A percentile compares a stretch with the other conserved stretches of the same genome.
Conservation (phyloP, 2,113 vertebrate species). For the Sphyrna mokarran region DNA sequence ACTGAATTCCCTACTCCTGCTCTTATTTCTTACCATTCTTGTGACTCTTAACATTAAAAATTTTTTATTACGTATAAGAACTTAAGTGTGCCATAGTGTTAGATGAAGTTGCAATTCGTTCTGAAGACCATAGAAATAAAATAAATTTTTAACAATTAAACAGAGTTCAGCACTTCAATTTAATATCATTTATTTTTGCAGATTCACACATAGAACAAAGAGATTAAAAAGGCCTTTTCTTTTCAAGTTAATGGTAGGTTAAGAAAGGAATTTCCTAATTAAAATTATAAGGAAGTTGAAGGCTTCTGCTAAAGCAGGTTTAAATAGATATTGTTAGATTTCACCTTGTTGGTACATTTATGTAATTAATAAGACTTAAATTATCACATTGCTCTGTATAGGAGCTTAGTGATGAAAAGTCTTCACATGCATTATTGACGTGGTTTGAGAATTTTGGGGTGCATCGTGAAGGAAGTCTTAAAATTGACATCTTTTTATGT, state of each 20-base stretch:
- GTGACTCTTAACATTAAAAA: too few species aligned
- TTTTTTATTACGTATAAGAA: neutral
- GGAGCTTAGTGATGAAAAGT: too few species aligned
- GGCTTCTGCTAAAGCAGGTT: neutral
- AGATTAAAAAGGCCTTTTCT: neutral
- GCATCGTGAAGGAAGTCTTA: too few species aligned
- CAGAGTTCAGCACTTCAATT: neutral
- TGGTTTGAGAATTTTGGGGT: too few species aligned
- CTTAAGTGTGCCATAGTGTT: neutral
- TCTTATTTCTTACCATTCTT: neutral
- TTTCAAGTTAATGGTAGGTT: neutral
- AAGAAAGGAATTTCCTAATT: neutral
- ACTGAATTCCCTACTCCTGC: neutral
- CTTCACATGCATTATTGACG: too few species aligned
- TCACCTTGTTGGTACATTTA: too few species aligned
- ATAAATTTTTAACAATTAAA: neutral
- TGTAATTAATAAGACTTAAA: too few species aligned
- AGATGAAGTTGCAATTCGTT: neutral
- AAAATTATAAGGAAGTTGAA: neutral
- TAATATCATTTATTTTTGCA: neutral
- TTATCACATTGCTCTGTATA: too few species aligned
- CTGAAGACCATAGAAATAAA: neutral
- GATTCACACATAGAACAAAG: neutral
- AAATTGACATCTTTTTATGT: too few species aligned
- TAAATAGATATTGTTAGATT: neutral